A percentile compares a stretch with the other conserved stretches of the same genome.
Conservation (phyloP, 2,113 vertebrate species). For the Smithornis capensis region DNA sequence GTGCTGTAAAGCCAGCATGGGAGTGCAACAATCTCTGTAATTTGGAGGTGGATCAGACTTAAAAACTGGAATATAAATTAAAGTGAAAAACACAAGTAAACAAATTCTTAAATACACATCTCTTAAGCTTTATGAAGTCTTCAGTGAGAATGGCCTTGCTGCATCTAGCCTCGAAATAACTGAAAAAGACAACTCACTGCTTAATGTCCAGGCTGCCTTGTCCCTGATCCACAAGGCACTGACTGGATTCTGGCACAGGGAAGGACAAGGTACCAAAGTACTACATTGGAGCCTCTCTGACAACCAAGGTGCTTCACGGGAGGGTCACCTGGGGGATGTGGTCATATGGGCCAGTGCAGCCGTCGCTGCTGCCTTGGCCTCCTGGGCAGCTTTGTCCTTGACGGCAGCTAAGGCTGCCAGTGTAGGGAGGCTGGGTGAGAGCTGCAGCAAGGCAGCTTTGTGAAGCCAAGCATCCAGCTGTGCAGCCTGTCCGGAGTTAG, state of each 20-base stretch:
- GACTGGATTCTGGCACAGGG: background rate
- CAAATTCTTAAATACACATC: background rate
- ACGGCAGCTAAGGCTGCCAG: background rate
- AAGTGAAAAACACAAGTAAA: background rate
- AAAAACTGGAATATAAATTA: background rate
- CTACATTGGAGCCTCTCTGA: background rate
- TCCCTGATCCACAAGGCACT: too few relatives aligned
- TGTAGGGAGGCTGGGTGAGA: background rate
- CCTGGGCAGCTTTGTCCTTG: background rate
- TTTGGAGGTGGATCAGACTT: background rate
- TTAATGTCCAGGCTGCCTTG: background rate
- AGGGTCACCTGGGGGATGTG: background rate
- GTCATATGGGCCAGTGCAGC: rapidly evolving
- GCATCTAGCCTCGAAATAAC: background rate
- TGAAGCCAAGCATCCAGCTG: background rate
- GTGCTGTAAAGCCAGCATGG: background rate
- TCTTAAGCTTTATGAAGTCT: background rate
- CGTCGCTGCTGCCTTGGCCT: background rate
- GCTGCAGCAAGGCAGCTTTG: background rate
- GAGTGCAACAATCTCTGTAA: background rate
- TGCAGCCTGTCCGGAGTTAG: rapidly evolving
- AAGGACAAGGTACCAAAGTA: background rate
- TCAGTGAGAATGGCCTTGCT: background rate
- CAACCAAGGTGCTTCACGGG: background rate
- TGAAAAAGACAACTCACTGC: background rate